A percentile compares a stretch with the other conserved stretches of the same genome.
Evolutionary conservation across 2,113 vertebrate species (phyloP).

Genomic region (Triplophysa rosa): DNA sequence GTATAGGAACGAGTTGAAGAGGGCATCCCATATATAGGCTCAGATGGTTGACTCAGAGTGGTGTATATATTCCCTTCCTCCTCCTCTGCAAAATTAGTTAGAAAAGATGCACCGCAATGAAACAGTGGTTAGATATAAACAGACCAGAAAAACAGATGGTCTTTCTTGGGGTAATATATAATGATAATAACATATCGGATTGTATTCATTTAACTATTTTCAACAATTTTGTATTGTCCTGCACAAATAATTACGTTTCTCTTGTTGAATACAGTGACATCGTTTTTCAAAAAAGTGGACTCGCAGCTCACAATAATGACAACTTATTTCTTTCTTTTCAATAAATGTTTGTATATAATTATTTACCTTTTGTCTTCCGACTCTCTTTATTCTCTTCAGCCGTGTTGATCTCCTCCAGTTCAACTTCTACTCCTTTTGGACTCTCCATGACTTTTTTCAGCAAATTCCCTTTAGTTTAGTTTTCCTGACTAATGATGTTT

Average conservation of each 20-base stretch:
- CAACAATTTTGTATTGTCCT: no score
- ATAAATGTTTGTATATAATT: not conserved
- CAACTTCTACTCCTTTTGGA: constrained; percentile 60
- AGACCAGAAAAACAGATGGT: no score
- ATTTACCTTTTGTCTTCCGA: constrained; percentile 48
- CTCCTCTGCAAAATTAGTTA: not conserved
- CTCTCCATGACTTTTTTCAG: constrained; percentile 32
- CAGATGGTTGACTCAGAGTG: not conserved
- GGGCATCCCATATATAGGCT: not conserved
- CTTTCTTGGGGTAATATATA: not conserved
- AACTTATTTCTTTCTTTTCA: not conserved
- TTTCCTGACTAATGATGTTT: constrained; percentile 12
- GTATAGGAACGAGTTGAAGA: not conserved
- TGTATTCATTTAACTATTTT: no score
- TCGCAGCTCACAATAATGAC: not conserved
- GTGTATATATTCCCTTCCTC: not conserved
- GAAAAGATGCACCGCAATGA: not conserved
- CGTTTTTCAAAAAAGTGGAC: not conserved
- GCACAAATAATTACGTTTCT: not conserved
- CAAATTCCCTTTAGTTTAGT: constrained; percentile 52
- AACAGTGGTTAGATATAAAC: not conserved
- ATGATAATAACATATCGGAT: no score
- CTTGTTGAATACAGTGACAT: not conserved
- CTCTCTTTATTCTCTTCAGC: constrained; percentile 16
- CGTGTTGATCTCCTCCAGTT: constrained; percentile 13